Conservation (phyloP, 2,888 invertebrate genomes). For the Chymomyza amoena region DNA sequence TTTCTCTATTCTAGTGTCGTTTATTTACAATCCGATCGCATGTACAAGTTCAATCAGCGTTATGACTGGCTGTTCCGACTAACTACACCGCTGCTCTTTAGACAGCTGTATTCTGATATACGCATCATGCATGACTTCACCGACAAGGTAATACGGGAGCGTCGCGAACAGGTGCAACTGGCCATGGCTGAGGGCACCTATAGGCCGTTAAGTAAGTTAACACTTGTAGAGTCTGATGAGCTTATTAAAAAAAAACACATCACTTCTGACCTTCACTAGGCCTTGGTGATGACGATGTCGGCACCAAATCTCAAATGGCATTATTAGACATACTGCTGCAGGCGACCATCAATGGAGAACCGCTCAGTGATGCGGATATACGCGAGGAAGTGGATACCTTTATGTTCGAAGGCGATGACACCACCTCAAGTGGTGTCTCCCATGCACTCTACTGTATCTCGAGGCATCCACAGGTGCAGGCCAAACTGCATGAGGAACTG, state of each 20-base stretch:
- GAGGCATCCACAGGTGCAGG: constrained; percentile 61
- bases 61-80: constrained; percentile 63
- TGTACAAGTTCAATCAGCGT: constrained; percentile 62
- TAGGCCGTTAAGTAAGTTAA: constrained; percentile 47
- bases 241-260: background rate
- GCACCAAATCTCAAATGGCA: constrained; percentile 82
- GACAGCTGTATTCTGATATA: constrained; percentile 46
- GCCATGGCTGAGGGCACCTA: constrained; percentile 56
- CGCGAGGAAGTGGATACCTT: constrained; percentile 86
- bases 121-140: constrained; percentile 68
- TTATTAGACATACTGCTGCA: constrained; percentile 84
- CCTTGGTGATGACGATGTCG: constrained; percentile 73
- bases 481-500: constrained; percentile 60
- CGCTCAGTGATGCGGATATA: constrained; percentile 81
- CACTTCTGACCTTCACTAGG: constrained; percentile 20
- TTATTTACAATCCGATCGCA: constrained; percentile 60
- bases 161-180: constrained; percentile 48
- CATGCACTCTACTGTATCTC: constrained; percentile 64
- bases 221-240: background rate
- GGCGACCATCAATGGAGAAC: constrained; percentile 80
- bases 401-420: constrained; percentile 82
- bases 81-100: constrained; percentile 47
- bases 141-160: constrained; percentile 62
- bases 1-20: constrained; percentile 44
- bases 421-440: constrained; percentile 68